Conservation (phyloP, 2,113 vertebrate genomes). For the Nyctibius bracteatus region DNA sequence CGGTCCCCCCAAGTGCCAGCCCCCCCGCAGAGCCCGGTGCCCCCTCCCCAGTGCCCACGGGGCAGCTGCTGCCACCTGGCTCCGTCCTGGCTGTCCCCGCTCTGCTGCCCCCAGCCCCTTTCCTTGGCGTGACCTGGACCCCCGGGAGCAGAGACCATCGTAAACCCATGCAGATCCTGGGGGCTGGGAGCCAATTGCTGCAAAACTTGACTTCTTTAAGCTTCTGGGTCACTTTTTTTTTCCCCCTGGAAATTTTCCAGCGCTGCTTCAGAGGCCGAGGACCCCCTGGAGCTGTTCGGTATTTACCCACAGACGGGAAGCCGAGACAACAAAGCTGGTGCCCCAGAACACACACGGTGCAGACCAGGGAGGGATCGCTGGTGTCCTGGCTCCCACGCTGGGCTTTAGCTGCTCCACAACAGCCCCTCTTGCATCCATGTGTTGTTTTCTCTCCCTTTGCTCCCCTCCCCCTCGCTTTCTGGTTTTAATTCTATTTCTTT, state of each 20-base stretch:
- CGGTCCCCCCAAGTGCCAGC: no score
- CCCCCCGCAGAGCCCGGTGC: no score
- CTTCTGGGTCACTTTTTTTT: not conserved
- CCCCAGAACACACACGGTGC: not conserved
- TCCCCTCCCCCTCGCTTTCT: not conserved
- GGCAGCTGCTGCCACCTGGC: no score
- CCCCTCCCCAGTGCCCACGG: not conserved
- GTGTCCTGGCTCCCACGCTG: not conserved
- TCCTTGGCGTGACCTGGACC: no score
- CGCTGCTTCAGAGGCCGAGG: fast-evolving
- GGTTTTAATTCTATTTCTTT: not conserved
- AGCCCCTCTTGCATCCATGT: not conserved
- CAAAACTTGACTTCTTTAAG: not conserved
- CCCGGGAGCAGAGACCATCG: not conserved
- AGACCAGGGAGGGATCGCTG: not conserved
- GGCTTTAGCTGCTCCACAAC: not conserved
- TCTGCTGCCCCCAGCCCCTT: not conserved
- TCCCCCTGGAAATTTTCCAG: not conserved
- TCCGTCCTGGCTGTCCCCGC: no score
- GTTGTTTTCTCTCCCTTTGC: not conserved
- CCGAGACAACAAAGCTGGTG: not conserved
- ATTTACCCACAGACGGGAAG: not conserved
- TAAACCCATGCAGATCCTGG: not conserved
- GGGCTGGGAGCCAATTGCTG: not conserved
- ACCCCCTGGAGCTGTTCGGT: not conserved